Conservation (phyloP, 2,113 vertebrate species). For the Xiphias gladius region DNA sequence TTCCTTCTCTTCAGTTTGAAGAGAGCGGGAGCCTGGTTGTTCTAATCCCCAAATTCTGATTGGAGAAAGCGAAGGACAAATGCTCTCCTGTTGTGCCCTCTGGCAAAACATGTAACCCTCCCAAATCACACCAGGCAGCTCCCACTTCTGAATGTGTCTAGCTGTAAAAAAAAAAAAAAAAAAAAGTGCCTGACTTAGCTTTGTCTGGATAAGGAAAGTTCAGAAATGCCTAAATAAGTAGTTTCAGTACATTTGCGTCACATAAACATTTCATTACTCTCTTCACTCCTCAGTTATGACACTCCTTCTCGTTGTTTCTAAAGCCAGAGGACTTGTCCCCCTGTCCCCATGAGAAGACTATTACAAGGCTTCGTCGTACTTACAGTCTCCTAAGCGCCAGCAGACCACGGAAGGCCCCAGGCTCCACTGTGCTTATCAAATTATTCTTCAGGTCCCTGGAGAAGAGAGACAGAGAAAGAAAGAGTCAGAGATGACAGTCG, state of each 20-base stretch:
- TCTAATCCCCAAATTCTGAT: background rate
- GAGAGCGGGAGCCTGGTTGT: background rate
- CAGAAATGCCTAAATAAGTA: conserved; percentile 1
- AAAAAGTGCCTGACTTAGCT: background rate
- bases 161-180: too few species aligned
- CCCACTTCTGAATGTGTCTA: background rate
- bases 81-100: conserved; percentile 5
- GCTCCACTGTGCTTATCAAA: conserved; percentile 90
- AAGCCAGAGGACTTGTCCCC: conserved; percentile 44
- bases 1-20: background rate
- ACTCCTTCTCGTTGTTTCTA: conserved; percentile 24
- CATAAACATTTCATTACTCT: conserved; percentile 34
- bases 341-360: conserved; percentile 44
- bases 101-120: conserved; percentile 1
- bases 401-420: conserved; percentile 89
- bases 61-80: conserved; percentile 21
- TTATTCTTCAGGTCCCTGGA: conserved; percentile 91
- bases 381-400: conserved; percentile 87
- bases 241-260: conserved; percentile 20
- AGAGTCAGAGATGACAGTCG: conserved; percentile 17
- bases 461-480: conserved; percentile 58
- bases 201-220: background rate
- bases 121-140: background rate
- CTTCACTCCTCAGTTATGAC: conserved; percentile 38
- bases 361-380: conserved; percentile 81